phyloP scores from a whole-genome alignment of 1,140 invertebrate species.

The Holcopasites calliopsidis region DNA sequence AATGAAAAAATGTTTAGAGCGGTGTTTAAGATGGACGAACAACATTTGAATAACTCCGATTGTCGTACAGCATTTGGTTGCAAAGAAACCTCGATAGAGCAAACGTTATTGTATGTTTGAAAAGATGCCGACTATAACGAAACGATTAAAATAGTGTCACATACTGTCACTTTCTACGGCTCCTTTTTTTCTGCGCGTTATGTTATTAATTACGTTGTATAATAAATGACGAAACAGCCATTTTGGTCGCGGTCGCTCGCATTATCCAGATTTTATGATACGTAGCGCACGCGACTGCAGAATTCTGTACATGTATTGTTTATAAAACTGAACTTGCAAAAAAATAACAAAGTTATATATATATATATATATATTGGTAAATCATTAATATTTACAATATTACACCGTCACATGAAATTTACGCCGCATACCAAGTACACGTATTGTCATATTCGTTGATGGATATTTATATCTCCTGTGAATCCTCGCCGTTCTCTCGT shows the following conservation, averaged over 20 bases:
- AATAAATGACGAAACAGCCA: constrained; percentile 27
- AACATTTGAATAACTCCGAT: constrained; percentile 17
- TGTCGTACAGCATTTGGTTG: constrained; percentile 1
- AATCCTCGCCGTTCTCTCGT: not conserved
- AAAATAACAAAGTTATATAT: not conserved
- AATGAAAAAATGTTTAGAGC: constrained; percentile 29
- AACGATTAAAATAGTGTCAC: not conserved
- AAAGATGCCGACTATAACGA: not conserved
- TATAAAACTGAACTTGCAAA: not conserved
- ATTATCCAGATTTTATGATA: not conserved
- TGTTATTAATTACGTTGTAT: constrained; percentile 4
- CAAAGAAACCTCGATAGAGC: not conserved
- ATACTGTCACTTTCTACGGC: not conserved
- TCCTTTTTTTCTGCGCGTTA: not conserved
- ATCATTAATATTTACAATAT: not conserved
- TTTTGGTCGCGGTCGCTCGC: not conserved
- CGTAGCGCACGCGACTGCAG: too few species aligned
- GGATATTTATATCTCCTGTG: not conserved
- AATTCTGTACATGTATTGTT: too few species aligned
- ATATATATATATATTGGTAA: not conserved
- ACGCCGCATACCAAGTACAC: not conserved
- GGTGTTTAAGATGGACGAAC: constrained; percentile 32
- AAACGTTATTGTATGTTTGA: not conserved
- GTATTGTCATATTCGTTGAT: not conserved
- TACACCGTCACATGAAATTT: not conserved